Evolutionary conservation across 35 echinoderm and acorn worm genomes (phyloP).

Genomic region (Eucidaris tribuloides): DNA sequence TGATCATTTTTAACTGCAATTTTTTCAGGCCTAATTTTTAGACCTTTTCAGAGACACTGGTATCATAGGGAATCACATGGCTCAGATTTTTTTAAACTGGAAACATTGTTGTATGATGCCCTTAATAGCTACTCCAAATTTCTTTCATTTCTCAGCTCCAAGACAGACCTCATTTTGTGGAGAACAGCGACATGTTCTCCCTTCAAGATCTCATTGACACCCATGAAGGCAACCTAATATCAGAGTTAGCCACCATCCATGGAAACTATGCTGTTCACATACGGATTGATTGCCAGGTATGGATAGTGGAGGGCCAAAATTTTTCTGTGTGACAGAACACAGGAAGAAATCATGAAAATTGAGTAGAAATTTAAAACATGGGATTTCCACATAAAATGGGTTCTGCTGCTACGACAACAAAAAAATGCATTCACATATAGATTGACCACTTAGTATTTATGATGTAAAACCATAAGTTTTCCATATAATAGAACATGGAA

Average conservation of each 20-base stretch:
- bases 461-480: neutral
- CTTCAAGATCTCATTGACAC: conserved; percentile 90
- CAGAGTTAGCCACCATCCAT: conserved; percentile 55
- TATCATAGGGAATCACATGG: too few species aligned
- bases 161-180: conserved; percentile 93
- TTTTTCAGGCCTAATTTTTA: too few species aligned
- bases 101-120: too few species aligned
- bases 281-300: conserved; percentile 86
- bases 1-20: too few species aligned
- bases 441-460: neutral
- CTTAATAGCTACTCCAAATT: too few species aligned
- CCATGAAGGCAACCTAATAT: conserved; percentile 44
- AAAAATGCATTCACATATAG: neutral
- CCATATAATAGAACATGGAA: neutral
- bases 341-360: too few species aligned
- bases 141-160: conserved; percentile 55
- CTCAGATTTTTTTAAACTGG: too few species aligned
- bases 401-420: neutral
- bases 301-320: too few species aligned
- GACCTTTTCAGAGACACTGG: too few species aligned
- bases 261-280: conserved; percentile 82
- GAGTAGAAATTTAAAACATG: too few species aligned
- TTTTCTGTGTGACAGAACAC: too few species aligned
- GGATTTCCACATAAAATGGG: neutral
- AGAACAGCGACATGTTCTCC: conserved; percentile 72